phyloP scores from a whole-genome alignment of 92 coral and sea anemone genomes.

The Zoanthus gigantus region DNA sequence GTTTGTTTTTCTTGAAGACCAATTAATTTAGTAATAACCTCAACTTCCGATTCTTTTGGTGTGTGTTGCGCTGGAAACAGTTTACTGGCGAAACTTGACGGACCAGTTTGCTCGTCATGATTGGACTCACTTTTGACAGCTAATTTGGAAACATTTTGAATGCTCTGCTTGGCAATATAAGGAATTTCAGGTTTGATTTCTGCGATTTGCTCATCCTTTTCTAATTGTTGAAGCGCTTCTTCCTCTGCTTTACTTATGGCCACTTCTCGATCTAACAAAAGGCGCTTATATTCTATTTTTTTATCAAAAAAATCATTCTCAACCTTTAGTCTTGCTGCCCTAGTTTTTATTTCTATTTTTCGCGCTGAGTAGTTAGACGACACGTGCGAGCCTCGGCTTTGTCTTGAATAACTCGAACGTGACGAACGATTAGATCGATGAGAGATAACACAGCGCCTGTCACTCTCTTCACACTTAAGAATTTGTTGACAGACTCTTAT shows the following conservation, averaged over 20 bases:
- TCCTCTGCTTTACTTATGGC: conserved; percentile 11
- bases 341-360: conserved; percentile 29
- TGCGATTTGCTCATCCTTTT: conserved; percentile 3
- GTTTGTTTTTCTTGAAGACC: conserved; percentile 40
- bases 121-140: conserved; percentile 22
- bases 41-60: not conserved
- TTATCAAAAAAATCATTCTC: conserved; percentile 37
- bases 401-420: conserved; percentile 19
- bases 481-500: conserved; percentile 45
- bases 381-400: conserved; percentile 21
- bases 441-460: conserved; percentile 31
- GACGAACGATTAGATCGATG: conserved; percentile 25
- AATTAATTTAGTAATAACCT: conserved; percentile 21
- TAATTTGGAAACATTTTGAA: conserved; percentile 1
- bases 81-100: not conserved
- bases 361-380: conserved; percentile 42
- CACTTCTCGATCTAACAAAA: conserved; percentile 25
- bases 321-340: conserved; percentile 50
- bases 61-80: not conserved
- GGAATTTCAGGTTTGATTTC: conserved; percentile 21
- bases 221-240: conserved; percentile 24
- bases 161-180: conserved; percentile 18
- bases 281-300: conserved; percentile 29
- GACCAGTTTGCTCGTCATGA: conserved; percentile 1
- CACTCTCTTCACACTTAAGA: conserved; percentile 15